A percentile compares a stretch with the other conserved stretches of the same genome.
Conservation (phyloP, 2,888 invertebrate species). For the Tenthredo mesomela region DNA sequence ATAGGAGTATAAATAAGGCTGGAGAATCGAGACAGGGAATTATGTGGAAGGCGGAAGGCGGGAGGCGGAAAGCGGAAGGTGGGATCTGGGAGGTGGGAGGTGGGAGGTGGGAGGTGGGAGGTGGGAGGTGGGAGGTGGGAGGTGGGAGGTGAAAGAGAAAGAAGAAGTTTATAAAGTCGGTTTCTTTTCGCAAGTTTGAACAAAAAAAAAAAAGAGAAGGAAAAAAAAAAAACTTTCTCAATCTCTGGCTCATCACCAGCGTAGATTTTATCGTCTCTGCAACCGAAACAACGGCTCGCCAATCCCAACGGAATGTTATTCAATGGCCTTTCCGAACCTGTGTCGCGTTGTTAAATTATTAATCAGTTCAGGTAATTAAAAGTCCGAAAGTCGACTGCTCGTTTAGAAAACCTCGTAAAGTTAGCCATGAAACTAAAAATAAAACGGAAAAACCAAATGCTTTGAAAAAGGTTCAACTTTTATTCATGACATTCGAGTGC, state of each 20-base stretch:
- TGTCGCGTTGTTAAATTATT: conserved; percentile 24
- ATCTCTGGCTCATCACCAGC: conserved; percentile 2
- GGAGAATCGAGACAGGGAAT: conserved; percentile 13
- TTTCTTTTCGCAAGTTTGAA: neutral
- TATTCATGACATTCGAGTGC: conserved; percentile 6
- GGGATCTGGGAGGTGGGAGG: neutral
- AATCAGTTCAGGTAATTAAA: conserved; percentile 14
- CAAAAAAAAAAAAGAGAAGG: neutral
- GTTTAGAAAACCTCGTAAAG: conserved; percentile 1
- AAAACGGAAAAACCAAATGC: neutral
- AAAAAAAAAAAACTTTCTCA: conserved; percentile 26
- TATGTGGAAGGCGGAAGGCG: neutral
- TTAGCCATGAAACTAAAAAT: neutral
- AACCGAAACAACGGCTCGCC: neutral
- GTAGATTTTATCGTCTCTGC: neutral
- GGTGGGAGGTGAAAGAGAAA: neutral
- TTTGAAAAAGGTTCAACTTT: neutral
- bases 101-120: neutral
- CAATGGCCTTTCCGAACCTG: neutral
- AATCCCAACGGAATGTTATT: conserved; percentile 1
- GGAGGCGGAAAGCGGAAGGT: neutral
- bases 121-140: neutral
- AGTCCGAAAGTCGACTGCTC: neutral
- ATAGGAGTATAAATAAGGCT: conserved; percentile 20
- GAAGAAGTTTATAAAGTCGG: conserved; percentile 8